These are phyloP conservation scores for Dasysyrphus tricinctus DNA, from an alignment of 2,888 invertebrate species.

Conservation along the genomic window DNA sequence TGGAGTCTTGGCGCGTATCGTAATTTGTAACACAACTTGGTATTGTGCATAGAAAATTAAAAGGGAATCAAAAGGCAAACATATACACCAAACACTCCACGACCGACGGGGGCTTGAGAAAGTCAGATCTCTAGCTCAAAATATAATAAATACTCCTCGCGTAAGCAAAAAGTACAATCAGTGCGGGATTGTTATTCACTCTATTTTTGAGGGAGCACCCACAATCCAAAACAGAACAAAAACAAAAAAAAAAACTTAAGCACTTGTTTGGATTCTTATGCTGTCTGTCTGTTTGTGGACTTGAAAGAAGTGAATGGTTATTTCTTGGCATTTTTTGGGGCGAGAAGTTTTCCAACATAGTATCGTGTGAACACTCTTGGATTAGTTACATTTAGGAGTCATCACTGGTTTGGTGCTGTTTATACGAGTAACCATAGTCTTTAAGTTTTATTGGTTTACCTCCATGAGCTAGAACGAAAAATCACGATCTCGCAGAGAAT, in stretches of 20 bases:
- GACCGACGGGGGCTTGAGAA: constrained; percentile 37
- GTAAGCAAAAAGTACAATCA: constrained; percentile 20
- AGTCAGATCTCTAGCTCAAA: not conserved
- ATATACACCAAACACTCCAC: not conserved
- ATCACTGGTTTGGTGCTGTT: not conserved
- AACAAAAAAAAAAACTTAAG: not conserved
- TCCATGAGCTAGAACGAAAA: constrained; percentile 39
- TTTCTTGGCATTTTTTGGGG: constrained; percentile 30
- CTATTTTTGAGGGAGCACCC: constrained; percentile 67
- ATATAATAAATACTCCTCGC: no score
- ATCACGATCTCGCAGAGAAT: constrained; percentile 67
- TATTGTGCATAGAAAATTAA: constrained; percentile 70
- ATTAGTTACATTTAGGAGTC: constrained; percentile 36
- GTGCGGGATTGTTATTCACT: constrained; percentile 58
- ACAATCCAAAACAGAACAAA: constrained; percentile 39
- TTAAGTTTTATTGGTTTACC: constrained; percentile 28
- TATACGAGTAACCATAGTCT: not conserved
- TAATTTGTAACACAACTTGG: constrained; percentile 72
- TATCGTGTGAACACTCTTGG: constrained; percentile 59
- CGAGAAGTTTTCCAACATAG: constrained; percentile 22
- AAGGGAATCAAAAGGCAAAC: constrained; percentile 62
- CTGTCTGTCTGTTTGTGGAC: constrained; percentile 16
- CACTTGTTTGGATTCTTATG: constrained; percentile 58
- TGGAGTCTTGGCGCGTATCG: constrained; percentile 41
- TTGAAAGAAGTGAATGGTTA: constrained; percentile 43